Conservation (phyloP, 2,113 vertebrate species). For the Ramphastos sulfuratus region DNA sequence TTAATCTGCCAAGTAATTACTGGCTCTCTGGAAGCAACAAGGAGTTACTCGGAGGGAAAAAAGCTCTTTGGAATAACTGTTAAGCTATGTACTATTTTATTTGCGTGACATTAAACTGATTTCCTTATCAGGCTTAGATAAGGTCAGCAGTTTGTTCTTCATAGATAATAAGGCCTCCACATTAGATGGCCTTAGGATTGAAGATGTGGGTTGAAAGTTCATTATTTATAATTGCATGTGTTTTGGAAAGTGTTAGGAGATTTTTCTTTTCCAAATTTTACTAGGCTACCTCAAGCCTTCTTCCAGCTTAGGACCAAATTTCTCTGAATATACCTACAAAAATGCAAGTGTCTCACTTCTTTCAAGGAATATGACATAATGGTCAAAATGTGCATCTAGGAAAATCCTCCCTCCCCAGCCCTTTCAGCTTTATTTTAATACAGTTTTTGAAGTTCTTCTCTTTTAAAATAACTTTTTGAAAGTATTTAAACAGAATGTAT, state of each 20-base stretch:
- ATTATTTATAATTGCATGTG: neutral
- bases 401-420: neutral
- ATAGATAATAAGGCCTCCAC: neutral
- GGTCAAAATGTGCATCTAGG: neutral
- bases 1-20: conserved; percentile 23
- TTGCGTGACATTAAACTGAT: neutral
- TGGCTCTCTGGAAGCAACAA: neutral
- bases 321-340: neutral
- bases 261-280: neutral
- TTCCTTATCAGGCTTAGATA: conserved; percentile 20
- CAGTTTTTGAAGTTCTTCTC: neutral
- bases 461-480: neutral
- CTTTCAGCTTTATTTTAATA: neutral
- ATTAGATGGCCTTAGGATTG: neutral
- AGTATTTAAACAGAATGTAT: neutral
- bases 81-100: neutral
- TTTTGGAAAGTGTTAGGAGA: neutral
- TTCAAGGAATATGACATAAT: neutral
- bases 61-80: neutral
- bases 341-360: neutral
- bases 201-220: neutral
- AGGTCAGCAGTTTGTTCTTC: conserved; percentile 1
- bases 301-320: neutral
- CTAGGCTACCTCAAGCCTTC: neutral
- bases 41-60: neutral